These are phyloP conservation scores for Gonatopus flavifemur DNA, from an alignment of 1,140 invertebrate genomes.

Conservation along the genomic window DNA sequence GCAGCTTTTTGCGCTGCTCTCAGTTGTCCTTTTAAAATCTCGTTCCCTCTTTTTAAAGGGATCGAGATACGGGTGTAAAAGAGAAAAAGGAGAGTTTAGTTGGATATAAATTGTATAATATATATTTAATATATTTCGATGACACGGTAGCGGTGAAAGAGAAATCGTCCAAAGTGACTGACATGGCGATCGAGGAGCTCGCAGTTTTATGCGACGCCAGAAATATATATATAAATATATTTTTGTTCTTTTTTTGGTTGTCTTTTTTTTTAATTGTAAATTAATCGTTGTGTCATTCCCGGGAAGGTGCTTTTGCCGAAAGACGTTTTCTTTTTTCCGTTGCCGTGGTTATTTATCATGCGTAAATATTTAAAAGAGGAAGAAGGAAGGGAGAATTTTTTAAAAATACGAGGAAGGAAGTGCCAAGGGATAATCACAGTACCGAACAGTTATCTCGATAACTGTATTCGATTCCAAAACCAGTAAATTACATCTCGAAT, in stretches of 20 bases:
- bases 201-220: slow-evolving; percentile 50
- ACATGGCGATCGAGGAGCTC: slow-evolving; percentile 31
- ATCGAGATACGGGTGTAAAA: slow-evolving; percentile 14
- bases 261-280: no score
- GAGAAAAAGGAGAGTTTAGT: slow-evolving; percentile 50
- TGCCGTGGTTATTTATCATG: slow-evolving; percentile 52
- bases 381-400: slow-evolving; percentile 11
- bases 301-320: slow-evolving; percentile 16
- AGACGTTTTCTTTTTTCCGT: slow-evolving; percentile 23
- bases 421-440: slow-evolving; percentile 36
- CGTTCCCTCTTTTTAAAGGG: no score
- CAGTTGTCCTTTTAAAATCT: slow-evolving; percentile 27
- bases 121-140: slow-evolving; percentile 58
- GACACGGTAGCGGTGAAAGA: slow-evolving; percentile 26
- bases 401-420: slow-evolving; percentile 30
- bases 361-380: slow-evolving; percentile 51
- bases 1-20: slow-evolving; percentile 49
- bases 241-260: no score
- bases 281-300: slow-evolving; percentile 14
- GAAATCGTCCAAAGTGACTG: slow-evolving; percentile 12
- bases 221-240: no score
- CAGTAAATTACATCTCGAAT: slow-evolving; percentile 10
- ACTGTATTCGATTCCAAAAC: no score
- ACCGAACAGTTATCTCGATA: slow-evolving; percentile 9
- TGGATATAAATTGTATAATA: slow-evolving; percentile 57